phyloP scores from a whole-genome alignment of 2,797 vertebrate genomes.

The Chaetodon trifasciatus region DNA sequence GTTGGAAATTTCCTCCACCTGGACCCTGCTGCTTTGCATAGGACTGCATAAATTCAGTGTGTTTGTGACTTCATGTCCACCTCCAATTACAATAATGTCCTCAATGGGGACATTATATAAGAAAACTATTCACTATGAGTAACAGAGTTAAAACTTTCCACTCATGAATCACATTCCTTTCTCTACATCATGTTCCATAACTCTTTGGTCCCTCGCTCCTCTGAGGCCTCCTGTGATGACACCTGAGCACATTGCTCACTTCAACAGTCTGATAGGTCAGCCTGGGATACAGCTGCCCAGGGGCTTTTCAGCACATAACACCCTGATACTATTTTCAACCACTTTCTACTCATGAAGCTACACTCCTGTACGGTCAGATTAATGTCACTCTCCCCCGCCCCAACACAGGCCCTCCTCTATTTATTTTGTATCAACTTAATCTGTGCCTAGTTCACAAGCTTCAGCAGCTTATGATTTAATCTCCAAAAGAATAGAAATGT shows the following conservation, averaged over 20 bases:
- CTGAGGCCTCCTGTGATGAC: constrained; percentile 24
- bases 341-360: constrained; percentile 37
- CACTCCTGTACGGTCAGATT: constrained; percentile 36
- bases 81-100: background rate
- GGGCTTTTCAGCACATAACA: constrained; percentile 41
- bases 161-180: background rate
- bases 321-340: constrained; percentile 56
- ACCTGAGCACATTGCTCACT: constrained; percentile 50
- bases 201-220: background rate
- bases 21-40: background rate
- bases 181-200: constrained; percentile 7
- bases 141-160: background rate
- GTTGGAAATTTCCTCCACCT: background rate
- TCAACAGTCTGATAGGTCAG: constrained; percentile 24
- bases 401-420: constrained; percentile 3
- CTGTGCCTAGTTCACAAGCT: constrained; percentile 34
- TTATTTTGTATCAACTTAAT: constrained; percentile 51
- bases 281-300: constrained; percentile 30
- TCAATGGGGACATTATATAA: background rate
- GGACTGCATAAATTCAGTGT: no score
- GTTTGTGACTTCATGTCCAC: background rate
- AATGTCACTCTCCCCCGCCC: constrained; percentile 30
- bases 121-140: background rate
- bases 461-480: constrained; percentile 52
- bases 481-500: constrained; percentile 42